Percentiles rank a stretch among this genome's conserved stretches.
These are phyloP conservation scores for Argyra leucocephala DNA, from an alignment of 2,888 invertebrate genomes.

Conservation along the genomic window DNA sequence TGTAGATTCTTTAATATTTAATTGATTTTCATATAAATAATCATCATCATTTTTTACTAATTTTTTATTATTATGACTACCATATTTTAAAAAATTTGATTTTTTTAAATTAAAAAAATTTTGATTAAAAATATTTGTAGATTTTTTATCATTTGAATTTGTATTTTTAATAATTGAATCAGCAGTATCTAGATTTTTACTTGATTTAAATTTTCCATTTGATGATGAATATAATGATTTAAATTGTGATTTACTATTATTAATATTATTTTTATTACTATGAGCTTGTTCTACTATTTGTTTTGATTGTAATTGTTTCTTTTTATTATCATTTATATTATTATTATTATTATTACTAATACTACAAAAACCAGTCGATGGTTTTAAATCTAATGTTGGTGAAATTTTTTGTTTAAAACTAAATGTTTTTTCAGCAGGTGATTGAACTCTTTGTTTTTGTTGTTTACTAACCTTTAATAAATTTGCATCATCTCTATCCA, in stretches of 20 bases:
- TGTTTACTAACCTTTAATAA: conserved; percentile 5
- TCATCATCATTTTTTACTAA: not conserved
- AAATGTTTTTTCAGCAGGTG: conserved; percentile 22
- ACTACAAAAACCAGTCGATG: conserved; percentile 19
- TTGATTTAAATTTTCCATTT: not conserved
- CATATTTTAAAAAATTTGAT: conserved; percentile 15
- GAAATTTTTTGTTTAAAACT: conserved; percentile 25
- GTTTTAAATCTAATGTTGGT: conserved; percentile 24
- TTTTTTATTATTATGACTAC: not conserved
- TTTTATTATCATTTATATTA: no score
- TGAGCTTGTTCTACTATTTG: not conserved
- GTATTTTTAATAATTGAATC: not conserved
- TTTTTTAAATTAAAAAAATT: conserved; percentile 23
- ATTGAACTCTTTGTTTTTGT: conserved; percentile 13
- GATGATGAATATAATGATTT: not conserved
- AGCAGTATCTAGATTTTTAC: not conserved
- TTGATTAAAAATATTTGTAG: conserved; percentile 20
- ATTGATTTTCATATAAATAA: not conserved
- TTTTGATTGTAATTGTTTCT: not conserved
- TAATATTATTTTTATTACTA: not conserved
- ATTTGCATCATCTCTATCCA: not conserved
- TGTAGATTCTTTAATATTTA: not conserved
- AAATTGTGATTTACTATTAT: not conserved
- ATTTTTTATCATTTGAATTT: not conserved
- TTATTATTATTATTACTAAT: not conserved